Evolutionary conservation across 2,797 vertebrate genomes (phyloP).

Genomic region (Trematomus bernacchii): DNA sequence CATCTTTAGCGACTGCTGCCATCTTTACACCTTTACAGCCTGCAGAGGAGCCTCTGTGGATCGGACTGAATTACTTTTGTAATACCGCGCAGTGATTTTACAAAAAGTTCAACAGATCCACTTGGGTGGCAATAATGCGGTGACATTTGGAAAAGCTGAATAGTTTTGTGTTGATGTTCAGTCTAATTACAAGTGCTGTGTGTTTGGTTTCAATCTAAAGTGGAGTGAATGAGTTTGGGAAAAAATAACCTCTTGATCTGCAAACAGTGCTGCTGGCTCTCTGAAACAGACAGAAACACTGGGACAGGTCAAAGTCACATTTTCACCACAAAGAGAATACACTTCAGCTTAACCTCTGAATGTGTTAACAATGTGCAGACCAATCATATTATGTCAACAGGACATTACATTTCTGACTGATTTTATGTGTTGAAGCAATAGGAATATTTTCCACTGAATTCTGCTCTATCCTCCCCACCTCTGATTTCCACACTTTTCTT

Average conservation of each 20-base stretch:
- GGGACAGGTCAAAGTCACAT: neutral
- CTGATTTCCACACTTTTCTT: too few species aligned
- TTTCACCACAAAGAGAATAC: neutral
- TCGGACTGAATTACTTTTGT: conserved; percentile 42
- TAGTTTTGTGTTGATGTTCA: conserved; percentile 43
- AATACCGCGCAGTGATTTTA: conserved; percentile 41
- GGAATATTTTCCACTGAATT: too few species aligned
- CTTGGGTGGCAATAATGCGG: conserved; percentile 41
- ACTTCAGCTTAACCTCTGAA: neutral
- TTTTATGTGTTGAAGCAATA: neutral
- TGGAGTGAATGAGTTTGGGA: conserved; percentile 18
- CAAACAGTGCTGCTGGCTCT: neutral
- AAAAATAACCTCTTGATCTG: neutral
- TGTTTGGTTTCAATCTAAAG: conserved; percentile 39
- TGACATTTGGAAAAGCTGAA: conserved; percentile 52
- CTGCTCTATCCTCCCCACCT: too few species aligned
- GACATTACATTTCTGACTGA: neutral
- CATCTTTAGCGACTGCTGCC: neutral
- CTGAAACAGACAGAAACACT: conserved; percentile 1
- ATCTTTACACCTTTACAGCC: conserved; percentile 12
- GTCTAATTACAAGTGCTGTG: conserved; percentile 41
- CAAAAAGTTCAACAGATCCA: conserved; percentile 61
- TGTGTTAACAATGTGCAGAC: neutral
- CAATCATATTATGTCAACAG: too few species aligned
- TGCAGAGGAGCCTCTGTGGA: conserved; percentile 37